Evolutionary conservation across 1,140 invertebrate genomes (phyloP).

Genomic region (Drosophila aff.): DNA sequence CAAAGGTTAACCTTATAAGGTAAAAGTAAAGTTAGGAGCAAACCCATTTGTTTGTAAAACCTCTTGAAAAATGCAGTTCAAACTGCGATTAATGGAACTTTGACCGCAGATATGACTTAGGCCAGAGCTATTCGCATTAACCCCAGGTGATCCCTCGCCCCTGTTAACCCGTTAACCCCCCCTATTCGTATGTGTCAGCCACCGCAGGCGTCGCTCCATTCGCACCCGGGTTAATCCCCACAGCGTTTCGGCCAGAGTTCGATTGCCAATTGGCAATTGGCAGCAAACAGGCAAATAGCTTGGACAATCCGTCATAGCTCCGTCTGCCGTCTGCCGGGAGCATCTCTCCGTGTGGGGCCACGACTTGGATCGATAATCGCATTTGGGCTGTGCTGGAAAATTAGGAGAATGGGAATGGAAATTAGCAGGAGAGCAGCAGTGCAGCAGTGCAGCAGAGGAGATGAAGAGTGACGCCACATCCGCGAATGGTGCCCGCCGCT

Average conservation of each 20-base stretch:
- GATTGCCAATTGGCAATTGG: slow-evolving; percentile 37
- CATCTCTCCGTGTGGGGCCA: not conserved
- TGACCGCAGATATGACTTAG: not conserved
- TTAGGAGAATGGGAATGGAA: slow-evolving; percentile 2
- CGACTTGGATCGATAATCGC: slow-evolving; percentile 28
- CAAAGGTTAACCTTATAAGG: not conserved
- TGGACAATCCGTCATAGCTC: slow-evolving; percentile 30
- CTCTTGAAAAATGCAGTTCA: not conserved
- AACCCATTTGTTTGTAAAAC: not conserved
- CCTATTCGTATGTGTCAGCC: slow-evolving; percentile 7
- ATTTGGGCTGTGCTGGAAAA: not conserved
- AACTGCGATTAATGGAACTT: not conserved
- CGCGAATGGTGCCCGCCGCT: slow-evolving; percentile 5
- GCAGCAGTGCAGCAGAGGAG: not conserved
- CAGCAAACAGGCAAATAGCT: slow-evolving; percentile 37
- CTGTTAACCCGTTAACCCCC: not conserved
- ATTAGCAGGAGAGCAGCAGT: not conserved
- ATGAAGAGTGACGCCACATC: slow-evolving; percentile 10
- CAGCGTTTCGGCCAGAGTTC: slow-evolving; percentile 7
- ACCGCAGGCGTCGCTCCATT: slow-evolving; percentile 17
- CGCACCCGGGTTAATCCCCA: slow-evolving; percentile 24
- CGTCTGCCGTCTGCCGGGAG: slow-evolving; percentile 2
- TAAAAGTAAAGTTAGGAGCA: too few species aligned
- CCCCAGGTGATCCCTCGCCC: not conserved
- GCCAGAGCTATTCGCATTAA: not conserved